These are phyloP conservation scores for Ophion ventricosus DNA, from an alignment of 2,888 invertebrate genomes.

Conservation along the genomic window DNA sequence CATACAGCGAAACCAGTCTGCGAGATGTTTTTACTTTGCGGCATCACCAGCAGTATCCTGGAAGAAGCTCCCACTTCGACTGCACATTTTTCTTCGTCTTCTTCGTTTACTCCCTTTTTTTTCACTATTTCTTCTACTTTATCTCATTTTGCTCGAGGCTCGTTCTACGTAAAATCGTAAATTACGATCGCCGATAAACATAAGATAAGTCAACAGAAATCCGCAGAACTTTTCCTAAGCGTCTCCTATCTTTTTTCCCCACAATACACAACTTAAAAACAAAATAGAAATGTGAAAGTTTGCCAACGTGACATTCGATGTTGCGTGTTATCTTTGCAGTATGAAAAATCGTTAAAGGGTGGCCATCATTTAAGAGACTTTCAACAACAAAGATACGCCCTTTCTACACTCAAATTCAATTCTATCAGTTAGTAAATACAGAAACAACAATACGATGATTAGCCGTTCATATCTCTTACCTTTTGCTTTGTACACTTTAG, in stretches of 20 bases:
- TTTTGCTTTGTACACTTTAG: no score
- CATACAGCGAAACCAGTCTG: constrained; percentile 34
- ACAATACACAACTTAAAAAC: background rate
- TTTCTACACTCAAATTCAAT: no score
- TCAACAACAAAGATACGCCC: no score
- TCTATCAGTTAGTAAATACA: no score
- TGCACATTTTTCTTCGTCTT: constrained; percentile 26
- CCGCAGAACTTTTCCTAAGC: constrained; percentile 25
- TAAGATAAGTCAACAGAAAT: constrained; percentile 49
- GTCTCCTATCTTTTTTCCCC: constrained; percentile 9
- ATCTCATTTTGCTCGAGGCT: constrained; percentile 2
- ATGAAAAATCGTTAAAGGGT: no score
- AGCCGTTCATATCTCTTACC: no score
- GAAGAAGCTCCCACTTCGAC: constrained; percentile 23
- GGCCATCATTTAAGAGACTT: no score
- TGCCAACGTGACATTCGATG: no score
- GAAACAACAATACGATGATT: no score
- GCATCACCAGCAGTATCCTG: constrained; percentile 19
- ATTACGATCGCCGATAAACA: constrained; percentile 62
- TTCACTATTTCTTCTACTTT: constrained; percentile 16
- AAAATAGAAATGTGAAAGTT: background rate
- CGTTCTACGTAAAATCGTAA: constrained; percentile 48
- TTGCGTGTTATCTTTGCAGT: no score
- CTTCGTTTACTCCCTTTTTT: background rate
- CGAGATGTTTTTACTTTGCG: constrained; percentile 50